Evolutionary conservation across 2,888 invertebrate genomes (phyloP).

Genomic region (Spilosoma lubricipeda): DNA sequence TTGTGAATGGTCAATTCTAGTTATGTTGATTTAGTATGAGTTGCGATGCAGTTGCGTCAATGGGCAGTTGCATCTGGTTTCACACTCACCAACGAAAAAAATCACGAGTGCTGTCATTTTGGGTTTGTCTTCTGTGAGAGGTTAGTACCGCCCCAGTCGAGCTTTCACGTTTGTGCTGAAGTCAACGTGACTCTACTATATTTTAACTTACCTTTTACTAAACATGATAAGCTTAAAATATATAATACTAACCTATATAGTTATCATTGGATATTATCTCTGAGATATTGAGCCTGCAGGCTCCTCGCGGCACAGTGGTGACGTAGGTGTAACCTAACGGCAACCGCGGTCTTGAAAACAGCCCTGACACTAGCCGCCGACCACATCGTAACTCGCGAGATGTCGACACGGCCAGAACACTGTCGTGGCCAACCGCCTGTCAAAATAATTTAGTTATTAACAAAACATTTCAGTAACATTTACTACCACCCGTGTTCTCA

Average conservation of each 20-base stretch:
- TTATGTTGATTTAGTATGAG: no score
- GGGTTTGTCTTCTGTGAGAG: no score
- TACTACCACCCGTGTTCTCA: neutral
- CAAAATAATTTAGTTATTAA: constrained; percentile 33
- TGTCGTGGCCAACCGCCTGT: constrained; percentile 95
- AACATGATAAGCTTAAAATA: neutral
- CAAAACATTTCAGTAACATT: neutral
- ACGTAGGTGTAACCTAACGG: constrained; percentile 94
- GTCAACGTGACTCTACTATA: no score
- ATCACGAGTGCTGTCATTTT: no score
- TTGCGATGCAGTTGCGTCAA: no score
- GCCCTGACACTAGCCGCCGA: constrained; percentile 91
- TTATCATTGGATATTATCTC: constrained; percentile 93
- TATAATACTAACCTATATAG: constrained; percentile 91
- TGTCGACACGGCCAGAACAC: constrained; percentile 90
- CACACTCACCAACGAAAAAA: no score
- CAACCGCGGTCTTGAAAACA: constrained; percentile 93
- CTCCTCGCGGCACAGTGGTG: constrained; percentile 93
- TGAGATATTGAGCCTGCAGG: constrained; percentile 94
- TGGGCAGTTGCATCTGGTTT: no score
- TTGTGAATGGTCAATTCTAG: no score
- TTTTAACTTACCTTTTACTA: no score
- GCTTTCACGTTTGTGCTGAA: no score
- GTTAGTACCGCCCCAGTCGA: no score
- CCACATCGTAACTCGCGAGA: constrained; percentile 81